phyloP scores from a whole-genome alignment of 2,113 vertebrate genomes.

The Chamaetylas fuelleborni region DNA sequence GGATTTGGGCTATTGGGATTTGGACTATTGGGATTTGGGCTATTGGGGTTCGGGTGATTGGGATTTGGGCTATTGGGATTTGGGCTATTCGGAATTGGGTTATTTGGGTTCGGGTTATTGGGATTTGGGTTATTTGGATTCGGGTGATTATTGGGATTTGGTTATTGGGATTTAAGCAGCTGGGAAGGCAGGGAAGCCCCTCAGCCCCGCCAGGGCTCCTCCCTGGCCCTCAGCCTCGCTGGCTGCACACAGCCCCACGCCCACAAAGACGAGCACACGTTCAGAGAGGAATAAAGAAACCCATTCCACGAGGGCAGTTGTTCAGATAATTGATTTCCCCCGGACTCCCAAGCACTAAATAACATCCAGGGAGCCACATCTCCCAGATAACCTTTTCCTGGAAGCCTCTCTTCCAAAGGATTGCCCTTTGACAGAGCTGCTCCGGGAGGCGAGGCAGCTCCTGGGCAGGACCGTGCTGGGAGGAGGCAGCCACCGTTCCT shows the following conservation, averaged over 20 bases:
- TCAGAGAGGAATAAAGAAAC: slow-evolving; percentile 37
- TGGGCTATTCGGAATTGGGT: too few species aligned
- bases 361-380: background rate
- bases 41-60: too few species aligned
- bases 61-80: too few species aligned
- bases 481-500: background rate
- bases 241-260: background rate
- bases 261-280: slow-evolving; percentile 1
- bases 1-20: too few species aligned
- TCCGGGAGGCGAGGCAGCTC: background rate
- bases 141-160: too few species aligned
- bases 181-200: accelerated
- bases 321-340: slow-evolving; percentile 60
- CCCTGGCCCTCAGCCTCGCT: background rate
- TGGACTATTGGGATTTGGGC: too few species aligned
- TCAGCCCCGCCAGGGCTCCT: background rate
- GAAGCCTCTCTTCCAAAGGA: slow-evolving; percentile 10
- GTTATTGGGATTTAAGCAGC: background rate
- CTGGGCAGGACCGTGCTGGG: background rate
- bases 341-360: slow-evolving; percentile 21
- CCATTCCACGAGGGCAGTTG: background rate
- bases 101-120: too few species aligned
- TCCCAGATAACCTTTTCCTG: slow-evolving; percentile 32
- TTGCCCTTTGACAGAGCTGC: slow-evolving; percentile 3
- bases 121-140: too few species aligned